Base-by-base conservation (phyloP, 2,113 vertebrate genomes). In the Tylochromis polylepis region DNA sequence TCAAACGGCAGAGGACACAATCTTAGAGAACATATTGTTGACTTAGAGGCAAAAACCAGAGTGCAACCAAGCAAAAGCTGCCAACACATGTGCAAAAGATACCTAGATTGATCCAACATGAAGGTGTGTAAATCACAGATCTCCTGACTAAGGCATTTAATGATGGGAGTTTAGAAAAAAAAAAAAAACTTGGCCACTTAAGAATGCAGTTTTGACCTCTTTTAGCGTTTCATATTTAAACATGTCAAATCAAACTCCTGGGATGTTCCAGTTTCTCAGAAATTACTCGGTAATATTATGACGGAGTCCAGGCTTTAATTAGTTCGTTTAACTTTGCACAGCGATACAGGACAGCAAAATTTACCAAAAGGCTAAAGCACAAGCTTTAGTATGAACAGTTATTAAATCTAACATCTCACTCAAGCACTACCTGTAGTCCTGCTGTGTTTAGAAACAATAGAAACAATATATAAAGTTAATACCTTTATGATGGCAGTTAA, bases 51-150 rank as follows among this genome's bases (percentile, higher is more conserved):
- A 85, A 91, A 60, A 4, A 24, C 86, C 86, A 85, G 53, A 85
- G 83, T 81, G 90, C 88, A 91, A 91, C 87, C 62, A 89, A 89
- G 91, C 86, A 87, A 79, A 93, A 94, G 88, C 85, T 93, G 87
- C 82, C 89, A 85, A 79, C 43, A 79, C 88, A 84, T 81, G 84
- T 88, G 79, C 79, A 92, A 91, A 90, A 59, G 34, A 49, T 62
- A 85, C 81, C 81, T 5, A 82, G 46, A 79, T 22, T 58, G 81
- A 81, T 59, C 56, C 79, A 83, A 70, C 51, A 78, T 60, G 7
- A 82, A 59, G 53, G 1, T n/a, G 11, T 8, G 53, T 75, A 34
- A 79, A 27, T 62, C 70, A 53, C 75, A 89, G 80, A 83, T 86
- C 85, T 90, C 91, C 90, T 72, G 86, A 49, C 38, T 85, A 91